phyloP scores from a whole-genome alignment of 2,797 vertebrate genomes.

The Morus bassanus region DNA sequence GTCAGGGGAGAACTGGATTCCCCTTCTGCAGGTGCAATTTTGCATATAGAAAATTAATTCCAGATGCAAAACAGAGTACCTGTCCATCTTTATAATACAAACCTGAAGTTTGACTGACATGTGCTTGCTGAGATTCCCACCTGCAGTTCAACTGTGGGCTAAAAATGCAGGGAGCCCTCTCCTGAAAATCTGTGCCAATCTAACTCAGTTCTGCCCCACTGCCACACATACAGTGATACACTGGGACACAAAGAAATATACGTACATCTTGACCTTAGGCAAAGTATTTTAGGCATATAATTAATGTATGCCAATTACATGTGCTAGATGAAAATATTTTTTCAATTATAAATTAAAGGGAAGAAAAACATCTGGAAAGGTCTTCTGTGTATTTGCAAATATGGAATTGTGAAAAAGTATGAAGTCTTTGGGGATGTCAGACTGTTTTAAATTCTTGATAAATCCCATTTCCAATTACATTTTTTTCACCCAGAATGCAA shows the following conservation, averaged over 20 bases:
- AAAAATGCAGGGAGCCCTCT: neutral
- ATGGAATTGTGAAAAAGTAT: neutral
- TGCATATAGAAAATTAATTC: conserved; percentile 24
- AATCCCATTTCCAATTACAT: neutral
- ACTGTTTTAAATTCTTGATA: neutral
- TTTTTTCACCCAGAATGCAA: rapidly evolving
- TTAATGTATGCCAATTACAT: neutral
- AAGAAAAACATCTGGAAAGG: neutral
- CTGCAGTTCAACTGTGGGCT: neutral
- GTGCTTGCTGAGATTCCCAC: neutral
- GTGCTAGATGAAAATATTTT: neutral
- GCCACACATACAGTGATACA: neutral
- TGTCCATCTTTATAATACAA: neutral
- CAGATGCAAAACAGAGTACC: conserved; percentile 1
- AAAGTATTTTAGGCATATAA: neutral
- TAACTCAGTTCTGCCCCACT: neutral
- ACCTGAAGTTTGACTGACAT: neutral
- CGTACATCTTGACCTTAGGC: neutral
- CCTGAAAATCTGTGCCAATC: neutral
- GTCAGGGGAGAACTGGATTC: neutral
- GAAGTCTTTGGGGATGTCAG: neutral
- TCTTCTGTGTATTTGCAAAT: neutral
- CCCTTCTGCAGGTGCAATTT: conserved; percentile 41
- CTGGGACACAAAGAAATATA: neutral
- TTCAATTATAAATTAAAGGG: neutral